Evolutionary conservation across 2,113 vertebrate genomes (phyloP), one percentile per base, ranked within the genome.

Genomic region (Atlantisia rogersi): DNA sequence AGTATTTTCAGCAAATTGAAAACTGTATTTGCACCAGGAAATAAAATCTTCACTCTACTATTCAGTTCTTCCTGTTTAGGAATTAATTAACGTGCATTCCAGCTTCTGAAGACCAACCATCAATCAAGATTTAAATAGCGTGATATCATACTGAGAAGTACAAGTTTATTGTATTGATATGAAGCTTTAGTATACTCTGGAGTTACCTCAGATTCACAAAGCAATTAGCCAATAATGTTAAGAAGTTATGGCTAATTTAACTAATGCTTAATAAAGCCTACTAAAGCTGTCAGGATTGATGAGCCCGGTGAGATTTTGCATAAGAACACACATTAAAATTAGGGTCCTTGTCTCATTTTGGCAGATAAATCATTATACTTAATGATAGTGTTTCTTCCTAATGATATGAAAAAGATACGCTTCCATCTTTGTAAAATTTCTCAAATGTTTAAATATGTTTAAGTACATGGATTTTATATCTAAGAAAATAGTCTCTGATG

Each of bases 161-260:
- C 88, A 96, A 95, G 62, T 50, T 50, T 94, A 88, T 77, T 91
- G 52, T 95, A 82, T 92, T 56, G 56, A 89, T 94, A 89, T 52
- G 55, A 82, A 95, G 46, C 59, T 98, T 97, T 94, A 98, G 78
- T 94, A 62, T 92, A 94, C 97, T 98, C 96, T 96, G 21, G 93
- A 97, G 95, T 91, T 98, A 96, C 70, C 48, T 86, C 74, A 94
- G 78, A 97, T 85, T 97, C 95, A 97, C 96, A 97, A 97, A 97
- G 92, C 95, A 98, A 98, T 98, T 98, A 98, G 58, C 78, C 89
- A 98, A 95, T 98, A 97, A 96, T 94, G 92, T 96, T 97, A 96
- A 97, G 97, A 98, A 97, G 96, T 97, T 97, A 98, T 96, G 96
- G 97, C 73, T 97, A 98, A 98, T 98, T 98, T 98, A 98, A 97